Evolutionary conservation across 2,113 vertebrate genomes (phyloP), one percentile per base, ranked within the genome.

Genomic region (Oreochromis tanganicae): DNA sequence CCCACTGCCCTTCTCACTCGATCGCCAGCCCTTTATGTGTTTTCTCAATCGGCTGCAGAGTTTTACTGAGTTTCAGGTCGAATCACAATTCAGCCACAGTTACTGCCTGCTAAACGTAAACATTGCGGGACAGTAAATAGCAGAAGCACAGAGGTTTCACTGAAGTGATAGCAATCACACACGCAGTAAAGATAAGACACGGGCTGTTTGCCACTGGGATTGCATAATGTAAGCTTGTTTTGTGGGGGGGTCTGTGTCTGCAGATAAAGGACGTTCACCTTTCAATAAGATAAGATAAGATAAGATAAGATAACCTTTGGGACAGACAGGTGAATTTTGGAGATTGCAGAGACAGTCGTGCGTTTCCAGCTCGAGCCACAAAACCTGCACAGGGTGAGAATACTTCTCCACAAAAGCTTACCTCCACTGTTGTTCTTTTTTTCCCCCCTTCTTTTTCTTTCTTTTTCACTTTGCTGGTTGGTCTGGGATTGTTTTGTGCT

Each of bases 401-500:
- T 21, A 81, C 75, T 80, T 88, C 80, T 85, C 85, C 56, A 63
- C 63, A 68, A 68, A 50, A 73, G 12, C 71, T 43, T 79, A 79
- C 82, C 80, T 87, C 87, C 91, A 43, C 83, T 80, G 16, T 85
- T 84, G 80, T 38, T 81, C 86, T 86, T 82, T 68, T 90, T 48
- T 9, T 5, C 2, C 3, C 36, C 61, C 63, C 83, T 87, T 83
- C 84, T 90, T 82, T 89, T 84, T 94, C 85, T 92, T 93, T 94
- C 93, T 92, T 88, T 90, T 92, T 90, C 89, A 9, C 92, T 91
- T 91, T 90, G 89, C 94, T 91, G 88, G 91, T 94, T 80, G 93
- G 94, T 96, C 93, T 95, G 94, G 95, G 95, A 96, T 96, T 95
- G 95, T 96, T 96, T 95, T 96, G 93, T 87, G 94, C 93, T 96